Conservation (phyloP, 2,797 vertebrate species). For the Sylvia borin region DNA sequence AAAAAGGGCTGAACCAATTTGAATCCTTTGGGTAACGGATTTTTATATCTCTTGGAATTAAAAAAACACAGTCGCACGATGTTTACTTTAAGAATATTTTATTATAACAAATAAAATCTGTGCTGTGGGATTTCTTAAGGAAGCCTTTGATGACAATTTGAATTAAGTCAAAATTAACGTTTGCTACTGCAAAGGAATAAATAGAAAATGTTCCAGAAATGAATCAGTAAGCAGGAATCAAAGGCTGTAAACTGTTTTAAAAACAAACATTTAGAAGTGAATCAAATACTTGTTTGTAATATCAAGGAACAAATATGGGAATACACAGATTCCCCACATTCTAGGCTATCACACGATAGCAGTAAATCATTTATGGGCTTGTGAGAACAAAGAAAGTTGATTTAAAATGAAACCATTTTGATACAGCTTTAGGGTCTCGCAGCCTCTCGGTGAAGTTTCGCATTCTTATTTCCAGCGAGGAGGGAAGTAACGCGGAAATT, state of each 20-base stretch:
- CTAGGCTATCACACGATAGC: conserved; percentile 60
- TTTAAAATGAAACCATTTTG: conserved; percentile 51
- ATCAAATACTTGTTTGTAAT: conserved; percentile 70
- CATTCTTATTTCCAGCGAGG: not conserved
- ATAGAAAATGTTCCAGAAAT: conserved; percentile 67
- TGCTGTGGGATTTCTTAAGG: conserved; percentile 69
- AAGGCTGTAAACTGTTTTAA: conserved; percentile 66
- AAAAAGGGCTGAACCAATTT: conserved; percentile 77
- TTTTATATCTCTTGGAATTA: conserved; percentile 70
- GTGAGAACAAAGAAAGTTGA: conserved; percentile 65
- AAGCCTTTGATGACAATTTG: conserved; percentile 72
- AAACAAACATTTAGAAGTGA: conserved; percentile 68
- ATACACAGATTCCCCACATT: conserved; percentile 61
- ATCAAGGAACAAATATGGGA: conserved; percentile 61
- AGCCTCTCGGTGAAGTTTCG: not conserved
- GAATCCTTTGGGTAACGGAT: conserved; percentile 73
- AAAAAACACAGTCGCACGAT: conserved; percentile 38
- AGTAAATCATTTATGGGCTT: conserved; percentile 65
- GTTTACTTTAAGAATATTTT: conserved; percentile 74
- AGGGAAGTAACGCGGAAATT: not conserved
- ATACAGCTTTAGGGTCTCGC: not conserved
- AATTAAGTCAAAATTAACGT: conserved; percentile 74
- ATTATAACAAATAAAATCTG: conserved; percentile 70
- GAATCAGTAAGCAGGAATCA: conserved; percentile 72
- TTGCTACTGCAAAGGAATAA: conserved; percentile 68